phyloP scores from a whole-genome alignment of 2,888 invertebrate genomes.

The Melanargia galathea region DNA sequence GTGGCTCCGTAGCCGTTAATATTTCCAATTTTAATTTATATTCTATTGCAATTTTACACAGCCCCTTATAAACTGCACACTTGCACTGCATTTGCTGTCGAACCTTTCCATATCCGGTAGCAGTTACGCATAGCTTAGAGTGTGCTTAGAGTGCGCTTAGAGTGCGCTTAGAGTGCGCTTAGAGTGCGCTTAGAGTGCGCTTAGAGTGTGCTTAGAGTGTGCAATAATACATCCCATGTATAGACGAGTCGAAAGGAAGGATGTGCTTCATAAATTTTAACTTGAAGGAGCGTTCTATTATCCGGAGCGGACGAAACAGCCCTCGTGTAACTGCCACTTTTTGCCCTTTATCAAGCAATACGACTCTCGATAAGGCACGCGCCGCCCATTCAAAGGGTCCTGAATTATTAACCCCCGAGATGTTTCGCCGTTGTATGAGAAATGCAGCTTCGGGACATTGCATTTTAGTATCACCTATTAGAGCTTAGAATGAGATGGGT shows the following conservation, averaged over 20 bases:
- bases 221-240: slow-evolving; percentile 13
- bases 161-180: no score
- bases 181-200: no score
- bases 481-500: not conserved
- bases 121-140: not conserved
- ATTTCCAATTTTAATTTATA: not conserved
- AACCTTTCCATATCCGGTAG: slow-evolving; percentile 1
- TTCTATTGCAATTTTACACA: not conserved
- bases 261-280: slow-evolving; percentile 19
- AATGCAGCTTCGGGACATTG: slow-evolving; percentile 4
- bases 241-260: slow-evolving; percentile 7
- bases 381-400: slow-evolving; percentile 48
- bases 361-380: slow-evolving; percentile 63
- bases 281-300: slow-evolving; percentile 13
- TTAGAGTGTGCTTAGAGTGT: no score
- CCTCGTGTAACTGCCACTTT: slow-evolving; percentile 47
- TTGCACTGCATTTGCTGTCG: slow-evolving; percentile 7
- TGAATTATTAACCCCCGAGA: slow-evolving; percentile 50
- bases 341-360: slow-evolving; percentile 55
- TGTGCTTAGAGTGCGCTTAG: no score
- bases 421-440: slow-evolving; percentile 13
- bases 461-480: slow-evolving; percentile 15
- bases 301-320: slow-evolving; percentile 11
- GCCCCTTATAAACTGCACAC: not conserved
- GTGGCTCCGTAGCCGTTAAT: no score